Base-by-base conservation (phyloP, 2,888 invertebrate genomes). In the Xanthia togata region DNA sequence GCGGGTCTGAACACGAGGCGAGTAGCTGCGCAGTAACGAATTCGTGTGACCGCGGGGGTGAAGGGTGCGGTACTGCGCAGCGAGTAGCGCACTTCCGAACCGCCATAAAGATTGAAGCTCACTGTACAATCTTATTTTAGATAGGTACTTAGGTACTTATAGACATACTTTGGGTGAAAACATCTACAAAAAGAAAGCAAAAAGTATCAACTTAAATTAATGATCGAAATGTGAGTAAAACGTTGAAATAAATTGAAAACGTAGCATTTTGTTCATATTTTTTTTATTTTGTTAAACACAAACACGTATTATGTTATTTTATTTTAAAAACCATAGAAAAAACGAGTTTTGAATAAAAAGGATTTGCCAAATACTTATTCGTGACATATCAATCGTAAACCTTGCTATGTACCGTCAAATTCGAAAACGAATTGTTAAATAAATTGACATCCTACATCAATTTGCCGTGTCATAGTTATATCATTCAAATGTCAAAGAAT, bases 241-340 rank as follows among this genome's bases (percentile, higher is more conserved):
- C 23, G 17, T 0, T 41, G 0, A 26, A 69, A 59, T 69, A 31
- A 31, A 31, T 31, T 31, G 31, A 59, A 2, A 17, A 3, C 23
- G 17, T 73, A 23, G 31, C 9, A 47, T 23, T 26, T 17, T 12
- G 35, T 23, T 23, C 0, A 38, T 26, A 23, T 35, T 59, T 59
- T 70, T 53, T 57, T 67, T 41, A 55, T 70, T 70, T 44, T 70
- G n/a, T 14, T 70, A 14, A n/a, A 9, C 9, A 41, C 8, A 14
- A 17, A 38, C 20, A 68, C n/a, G 4, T n/a, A 17, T 53, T 53
- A 14, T 23, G 5, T 17, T 55, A 35, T 14, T 31, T 47, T 20
- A 8, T 38, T 23, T 67, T 23, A 23, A 8, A 2, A 31, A 67
- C 47, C 38, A 63, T 4, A 38, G 4, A 6, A 23, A 6, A 12